Evolutionary conservation across 2,888 invertebrate species (phyloP).

Genomic region (Saturnia japonica): DNA sequence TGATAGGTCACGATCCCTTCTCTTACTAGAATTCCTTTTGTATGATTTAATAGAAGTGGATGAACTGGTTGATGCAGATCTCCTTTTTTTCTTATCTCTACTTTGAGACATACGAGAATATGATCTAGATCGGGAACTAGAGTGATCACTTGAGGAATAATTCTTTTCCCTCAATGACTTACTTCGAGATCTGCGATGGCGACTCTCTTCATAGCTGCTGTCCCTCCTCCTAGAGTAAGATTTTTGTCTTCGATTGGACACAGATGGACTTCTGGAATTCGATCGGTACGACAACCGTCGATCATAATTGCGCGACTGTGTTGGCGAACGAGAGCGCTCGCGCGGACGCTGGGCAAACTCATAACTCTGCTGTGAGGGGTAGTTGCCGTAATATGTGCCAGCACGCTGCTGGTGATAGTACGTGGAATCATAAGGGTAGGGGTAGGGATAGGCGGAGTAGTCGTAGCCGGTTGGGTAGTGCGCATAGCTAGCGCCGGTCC

Average conservation of each 20-base stretch:
- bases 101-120: constrained; percentile 51
- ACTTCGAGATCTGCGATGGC: constrained; percentile 55
- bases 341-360: constrained; percentile 26
- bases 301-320: constrained; percentile 43
- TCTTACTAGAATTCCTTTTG: constrained; percentile 42
- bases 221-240: constrained; percentile 58
- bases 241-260: constrained; percentile 52
- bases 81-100: constrained; percentile 49
- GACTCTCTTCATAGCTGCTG: constrained; percentile 53
- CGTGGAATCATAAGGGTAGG: constrained; percentile 61
- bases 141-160: constrained; percentile 67
- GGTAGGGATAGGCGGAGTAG: constrained; percentile 61
- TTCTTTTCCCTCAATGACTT: constrained; percentile 52
- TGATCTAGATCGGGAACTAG: constrained; percentile 61
- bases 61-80: constrained; percentile 56
- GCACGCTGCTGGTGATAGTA: constrained; percentile 56
- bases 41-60: constrained; percentile 58
- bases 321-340: constrained; percentile 45
- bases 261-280: constrained; percentile 61
- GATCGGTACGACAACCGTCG: constrained; percentile 51
- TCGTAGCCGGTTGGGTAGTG: constrained; percentile 62
- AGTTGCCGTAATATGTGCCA: constrained; percentile 53
- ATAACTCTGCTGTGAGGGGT: constrained; percentile 36
- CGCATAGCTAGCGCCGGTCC: constrained; percentile 75
- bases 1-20: constrained; percentile 44